Evolutionary conservation across 1,140 invertebrate species (phyloP), one percentile per base, ranked within the genome.

Genomic region (Sycobia sp.): DNA sequence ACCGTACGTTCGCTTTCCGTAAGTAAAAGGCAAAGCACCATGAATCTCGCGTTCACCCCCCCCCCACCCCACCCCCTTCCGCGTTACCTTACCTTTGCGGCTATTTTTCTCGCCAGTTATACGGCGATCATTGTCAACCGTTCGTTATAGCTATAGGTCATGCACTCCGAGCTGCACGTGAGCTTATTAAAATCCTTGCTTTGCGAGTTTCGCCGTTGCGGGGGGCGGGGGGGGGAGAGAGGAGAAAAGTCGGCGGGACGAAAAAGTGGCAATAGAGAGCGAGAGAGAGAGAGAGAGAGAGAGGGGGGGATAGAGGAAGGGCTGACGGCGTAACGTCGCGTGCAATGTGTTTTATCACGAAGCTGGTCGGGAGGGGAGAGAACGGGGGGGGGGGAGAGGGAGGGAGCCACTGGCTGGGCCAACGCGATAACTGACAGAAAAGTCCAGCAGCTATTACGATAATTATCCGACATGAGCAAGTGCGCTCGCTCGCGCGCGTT

Each of bases 121-220:
- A n/a, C n/a, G n/a, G 50, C 44, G 46, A 63, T 63, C 25, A 27
- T 57, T 57, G 61, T 63, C 61, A 63, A 57, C 34, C 18, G 20
- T 50, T 63, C 54, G 43, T 63, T 63, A 63, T 23, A n/a, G 23
- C 22, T 20, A 44, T 54, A 39, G 27, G 29, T 20, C 22, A 23
- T 36, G 49, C 20, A 13, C 25, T 20, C 14, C 20, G n/a, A 14
- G 49, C 29, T n/a, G 34, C 46, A 57, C 54, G 61, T 57, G 38
- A 63, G 44, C 39, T 57, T 63, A 27, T n/a, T 51, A 57, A 62
- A 62, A 54, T 62, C 59, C 41, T 20, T 47, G 59, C 49, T 44
- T 46, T 53, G 50, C 47, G 43, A 54, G 41, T 56, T 56, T 62
- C 49, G 47, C 39, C 34, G 14, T 32, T 32, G 8, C 34, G 23